A percentile compares a stretch with the other conserved stretches of the same genome.
phyloP scores from a whole-genome alignment of 1,140 invertebrate genomes.

The Acromyrmex echinatior region DNA sequence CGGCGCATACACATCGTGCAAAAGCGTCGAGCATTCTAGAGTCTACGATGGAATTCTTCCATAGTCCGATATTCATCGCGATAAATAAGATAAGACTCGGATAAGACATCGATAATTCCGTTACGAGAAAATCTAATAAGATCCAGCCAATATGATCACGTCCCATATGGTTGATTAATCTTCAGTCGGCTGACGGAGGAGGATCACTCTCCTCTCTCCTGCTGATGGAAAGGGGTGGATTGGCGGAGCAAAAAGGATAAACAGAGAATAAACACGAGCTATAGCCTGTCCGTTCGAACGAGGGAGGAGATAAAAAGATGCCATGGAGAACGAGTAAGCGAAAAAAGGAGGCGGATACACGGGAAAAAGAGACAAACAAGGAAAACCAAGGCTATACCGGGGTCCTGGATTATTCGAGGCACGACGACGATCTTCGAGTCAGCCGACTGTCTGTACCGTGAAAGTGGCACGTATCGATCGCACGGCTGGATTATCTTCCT shows the following conservation, averaged over 20 bases:
- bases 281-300: slow-evolving; percentile 29
- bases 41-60: background rate
- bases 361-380: slow-evolving; percentile 52
- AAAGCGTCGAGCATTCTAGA: background rate
- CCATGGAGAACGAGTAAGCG: background rate
- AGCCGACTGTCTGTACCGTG: slow-evolving; percentile 65
- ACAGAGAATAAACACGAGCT: slow-evolving; percentile 74
- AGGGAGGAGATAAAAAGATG: slow-evolving; percentile 2
- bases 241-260: slow-evolving; percentile 51
- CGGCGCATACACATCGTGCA: slow-evolving; percentile 17
- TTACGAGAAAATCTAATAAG: slow-evolving; percentile 82
- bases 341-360: slow-evolving; percentile 27
- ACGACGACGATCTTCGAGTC: slow-evolving; percentile 77
- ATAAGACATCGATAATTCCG: slow-evolving; percentile 71
- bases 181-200: slow-evolving; percentile 75
- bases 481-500: slow-evolving; percentile 67
- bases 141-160: slow-evolving; percentile 83
- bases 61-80: slow-evolving; percentile 26
- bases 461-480: slow-evolving; percentile 71
- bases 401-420: slow-evolving; percentile 82
- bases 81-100: background rate
- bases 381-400: slow-evolving; percentile 72
- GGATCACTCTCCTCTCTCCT: slow-evolving; percentile 77
- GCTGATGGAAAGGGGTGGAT: slow-evolving; percentile 22
- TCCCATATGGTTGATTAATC: slow-evolving; percentile 84